A percentile compares a stretch with the other conserved stretches of the same genome.
Evolutionary conservation across 1,140 invertebrate species (phyloP).

Genomic region (Delia radicum): DNA sequence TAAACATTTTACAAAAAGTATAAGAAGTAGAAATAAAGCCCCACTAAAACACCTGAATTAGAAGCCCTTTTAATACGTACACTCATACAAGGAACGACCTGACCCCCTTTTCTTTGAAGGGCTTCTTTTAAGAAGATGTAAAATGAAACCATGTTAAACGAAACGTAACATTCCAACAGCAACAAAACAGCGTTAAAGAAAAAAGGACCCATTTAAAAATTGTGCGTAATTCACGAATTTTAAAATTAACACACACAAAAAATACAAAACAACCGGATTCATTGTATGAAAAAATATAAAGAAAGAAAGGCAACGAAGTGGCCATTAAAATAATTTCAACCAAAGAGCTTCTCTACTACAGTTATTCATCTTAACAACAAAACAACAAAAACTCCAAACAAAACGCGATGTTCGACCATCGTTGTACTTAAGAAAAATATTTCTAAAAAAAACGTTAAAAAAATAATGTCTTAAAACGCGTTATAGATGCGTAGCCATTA

Average conservation of each 20-base stretch:
- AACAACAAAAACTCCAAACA: no score
- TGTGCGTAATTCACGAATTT: conserved; percentile 25
- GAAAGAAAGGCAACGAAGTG: conserved; percentile 27
- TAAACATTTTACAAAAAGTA: conserved; percentile 1
- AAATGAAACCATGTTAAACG: conserved; percentile 10
- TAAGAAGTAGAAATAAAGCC: neutral
- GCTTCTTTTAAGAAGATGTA: conserved; percentile 13
- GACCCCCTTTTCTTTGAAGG: conserved; percentile 18
- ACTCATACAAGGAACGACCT: neutral
- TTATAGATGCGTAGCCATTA: conserved; percentile 18
- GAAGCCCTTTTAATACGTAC: conserved; percentile 19
- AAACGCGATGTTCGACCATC: no score
- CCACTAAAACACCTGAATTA: conserved; percentile 18
- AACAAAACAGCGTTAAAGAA: neutral
- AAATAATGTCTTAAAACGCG: conserved; percentile 9
- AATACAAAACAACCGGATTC: conserved; percentile 9
- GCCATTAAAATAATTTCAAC: conserved; percentile 27
- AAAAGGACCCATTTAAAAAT: conserved; percentile 21
- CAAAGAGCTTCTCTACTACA: conserved; percentile 3
- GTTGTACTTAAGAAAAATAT: neutral
- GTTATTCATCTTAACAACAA: neutral
- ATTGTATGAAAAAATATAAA: neutral
- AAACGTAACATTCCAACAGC: neutral
- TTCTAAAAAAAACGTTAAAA: no score
- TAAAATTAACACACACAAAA: conserved; percentile 16